Percentiles rank a stretch among this genome's conserved stretches.
Conservation (phyloP, 1,140 invertebrate species). For the Monomorium pharaonis region DNA sequence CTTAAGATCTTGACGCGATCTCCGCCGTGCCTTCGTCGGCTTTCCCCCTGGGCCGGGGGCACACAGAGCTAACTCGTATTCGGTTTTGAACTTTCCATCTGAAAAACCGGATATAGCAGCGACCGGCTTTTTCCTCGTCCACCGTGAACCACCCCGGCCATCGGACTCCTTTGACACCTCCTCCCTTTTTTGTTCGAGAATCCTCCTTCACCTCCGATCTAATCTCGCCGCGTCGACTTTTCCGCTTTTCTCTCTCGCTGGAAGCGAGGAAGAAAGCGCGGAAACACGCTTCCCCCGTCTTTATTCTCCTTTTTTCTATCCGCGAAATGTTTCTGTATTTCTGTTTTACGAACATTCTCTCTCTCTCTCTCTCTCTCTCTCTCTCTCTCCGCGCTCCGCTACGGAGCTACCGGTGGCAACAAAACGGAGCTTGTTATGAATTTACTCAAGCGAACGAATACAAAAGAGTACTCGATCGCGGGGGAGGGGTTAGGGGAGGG, state of each 20-base stretch:
- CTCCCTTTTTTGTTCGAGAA: slow-evolving; percentile 45
- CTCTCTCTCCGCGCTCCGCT: not conserved
- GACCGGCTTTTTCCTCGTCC: slow-evolving; percentile 39
- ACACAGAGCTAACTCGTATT: slow-evolving; percentile 33
- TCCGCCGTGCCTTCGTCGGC: slow-evolving; percentile 3
- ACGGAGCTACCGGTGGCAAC: not conserved
- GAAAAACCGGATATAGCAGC: slow-evolving; percentile 68
- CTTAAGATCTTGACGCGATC: slow-evolving; percentile 68
- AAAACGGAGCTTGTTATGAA: slow-evolving; percentile 39
- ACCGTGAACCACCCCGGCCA: not conserved
- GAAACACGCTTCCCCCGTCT: not conserved
- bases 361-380: too few species aligned
- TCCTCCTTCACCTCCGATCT: slow-evolving; percentile 41
- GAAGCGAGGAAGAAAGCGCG: not conserved
- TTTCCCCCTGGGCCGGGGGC: slow-evolving; percentile 3
- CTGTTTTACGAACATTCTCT: slow-evolving; percentile 12
- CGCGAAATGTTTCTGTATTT: slow-evolving; percentile 21
- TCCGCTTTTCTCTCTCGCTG: not conserved
- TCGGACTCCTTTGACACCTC: slow-evolving; percentile 39
- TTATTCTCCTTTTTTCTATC: not conserved
- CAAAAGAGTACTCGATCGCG: slow-evolving; percentile 15
- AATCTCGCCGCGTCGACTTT: slow-evolving; percentile 38
- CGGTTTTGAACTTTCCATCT: slow-evolving; percentile 62
- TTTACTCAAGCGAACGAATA: slow-evolving; percentile 30
- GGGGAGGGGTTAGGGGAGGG: not conserved